Evolutionary conservation across 2,797 vertebrate genomes (phyloP).

Genomic region (Pyrocephalus nanus): DNA sequence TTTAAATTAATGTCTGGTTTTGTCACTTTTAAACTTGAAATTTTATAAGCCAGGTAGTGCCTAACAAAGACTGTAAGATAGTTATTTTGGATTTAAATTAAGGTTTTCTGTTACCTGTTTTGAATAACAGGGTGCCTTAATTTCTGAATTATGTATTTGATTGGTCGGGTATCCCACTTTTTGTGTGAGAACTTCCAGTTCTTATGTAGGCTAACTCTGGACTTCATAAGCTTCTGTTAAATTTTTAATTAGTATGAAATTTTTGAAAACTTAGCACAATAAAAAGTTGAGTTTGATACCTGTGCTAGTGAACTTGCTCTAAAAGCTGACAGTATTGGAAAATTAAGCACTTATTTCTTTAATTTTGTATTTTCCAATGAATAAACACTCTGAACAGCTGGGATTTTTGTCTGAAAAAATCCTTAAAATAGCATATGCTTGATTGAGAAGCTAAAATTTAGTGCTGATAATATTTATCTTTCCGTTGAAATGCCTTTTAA

Average conservation of each 20-base stretch:
- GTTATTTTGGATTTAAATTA: neutral
- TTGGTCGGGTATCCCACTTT: neutral
- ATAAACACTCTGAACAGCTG: neutral
- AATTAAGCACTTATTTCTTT: neutral
- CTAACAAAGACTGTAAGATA: neutral
- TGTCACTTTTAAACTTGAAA: neutral
- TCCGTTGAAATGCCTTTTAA: conserved; percentile 18
- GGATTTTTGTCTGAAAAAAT: conserved; percentile 39
- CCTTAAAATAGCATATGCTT: neutral
- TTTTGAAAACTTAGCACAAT: neutral
- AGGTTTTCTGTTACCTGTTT: conserved; percentile 11
- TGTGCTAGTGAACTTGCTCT: neutral
- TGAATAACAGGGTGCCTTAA: neutral
- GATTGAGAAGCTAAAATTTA: conserved; percentile 29
- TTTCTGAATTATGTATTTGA: neutral
- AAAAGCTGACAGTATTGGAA: neutral
- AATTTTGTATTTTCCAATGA: neutral
- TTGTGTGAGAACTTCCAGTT: neutral
- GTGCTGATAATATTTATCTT: conserved; percentile 51
- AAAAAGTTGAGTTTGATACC: neutral
- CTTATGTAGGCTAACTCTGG: neutral
- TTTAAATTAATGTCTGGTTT: neutral
- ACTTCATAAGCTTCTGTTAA: neutral
- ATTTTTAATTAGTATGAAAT: neutral
- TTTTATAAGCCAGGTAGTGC: conserved; percentile 5